Base-by-base conservation (phyloP, 2,888 invertebrate species). In the Rhingia rostrata region DNA sequence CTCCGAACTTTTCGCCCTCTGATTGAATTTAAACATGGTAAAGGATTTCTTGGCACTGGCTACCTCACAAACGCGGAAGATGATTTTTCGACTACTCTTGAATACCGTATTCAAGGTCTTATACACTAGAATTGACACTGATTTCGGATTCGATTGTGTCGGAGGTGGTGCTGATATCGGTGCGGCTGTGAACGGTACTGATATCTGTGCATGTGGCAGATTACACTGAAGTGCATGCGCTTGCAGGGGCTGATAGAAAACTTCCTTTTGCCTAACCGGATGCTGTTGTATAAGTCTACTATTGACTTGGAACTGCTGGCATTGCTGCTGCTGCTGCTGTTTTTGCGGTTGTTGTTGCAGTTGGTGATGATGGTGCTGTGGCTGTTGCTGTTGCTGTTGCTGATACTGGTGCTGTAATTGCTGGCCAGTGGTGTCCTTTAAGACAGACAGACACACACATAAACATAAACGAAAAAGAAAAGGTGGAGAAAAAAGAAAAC, bases 11-110 rank as follows among this genome's bases (percentile, higher is more conserved):
- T 89, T 88, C 30, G 90, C 89, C 72, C 90, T 88, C 70, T 90
- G 91, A 88, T 90, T 90, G 81, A 96, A 91, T 88, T 95, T 96
- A 90, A 96, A 96, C 96, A 96, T 96, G 87, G 92, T 93, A 87
- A 91, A 90, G 56, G 91, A 88, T 79, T 91, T 92, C 86, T 91
- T 92, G 60, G 90, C 89, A 88, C 90, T 92, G 79, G 92, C 91
- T 73, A 91, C 92, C 82, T 92, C 92, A 84, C 92, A 92, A 67
- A 92, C 92, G 58, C 92, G 91, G 45, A 92, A 90, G 84, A 92
- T 91, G 86, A 92, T 91, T 87, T 91, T 92, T 53, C 92, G 90
- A 85, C 92, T 92, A 88, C 90, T 92, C 88, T 91, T 91, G 87
- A 92, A 91, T 70, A 92, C 92, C 77, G 92, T 92, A 87, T 92